Evolutionary conservation across 2,113 vertebrate species (phyloP).

Genomic region (Setophaga coronata): DNA sequence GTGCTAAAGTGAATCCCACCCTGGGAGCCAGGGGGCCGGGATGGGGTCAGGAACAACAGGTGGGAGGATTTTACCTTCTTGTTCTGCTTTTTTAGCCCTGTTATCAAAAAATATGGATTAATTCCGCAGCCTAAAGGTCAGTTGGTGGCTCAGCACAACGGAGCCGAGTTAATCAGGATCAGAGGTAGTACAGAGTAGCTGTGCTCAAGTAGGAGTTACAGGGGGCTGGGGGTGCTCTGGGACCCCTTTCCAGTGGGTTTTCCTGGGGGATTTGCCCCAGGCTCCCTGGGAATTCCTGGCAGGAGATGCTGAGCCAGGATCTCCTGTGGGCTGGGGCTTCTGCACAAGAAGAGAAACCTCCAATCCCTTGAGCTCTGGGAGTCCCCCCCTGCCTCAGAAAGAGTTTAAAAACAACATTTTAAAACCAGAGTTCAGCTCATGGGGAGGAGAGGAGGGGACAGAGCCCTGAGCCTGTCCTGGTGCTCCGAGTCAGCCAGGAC

Average conservation of each 20-base stretch:
- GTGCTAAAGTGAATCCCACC: background rate
- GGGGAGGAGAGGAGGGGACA: background rate
- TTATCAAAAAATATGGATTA: conserved; percentile 77
- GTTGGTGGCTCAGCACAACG: conserved; percentile 75
- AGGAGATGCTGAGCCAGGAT: background rate
- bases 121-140: conserved; percentile 71
- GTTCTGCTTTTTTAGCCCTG: conserved; percentile 57
- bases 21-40: background rate
- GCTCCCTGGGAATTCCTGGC: background rate
- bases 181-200: conserved; percentile 70
- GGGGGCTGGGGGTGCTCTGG: background rate
- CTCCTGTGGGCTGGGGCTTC: background rate
- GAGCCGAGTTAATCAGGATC: conserved; percentile 73
- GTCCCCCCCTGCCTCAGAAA: background rate
- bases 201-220: conserved; percentile 55
- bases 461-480: background rate
- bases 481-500: fast-evolving
- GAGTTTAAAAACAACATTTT: background rate
- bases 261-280: background rate
- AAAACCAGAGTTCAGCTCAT: background rate
- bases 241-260: background rate
- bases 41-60: background rate
- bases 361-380: background rate
- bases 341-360: background rate
- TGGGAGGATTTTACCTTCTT: background rate